phyloP scores from a whole-genome alignment of 2,113 vertebrate genomes.

The Nerophis lumbriciformis region DNA sequence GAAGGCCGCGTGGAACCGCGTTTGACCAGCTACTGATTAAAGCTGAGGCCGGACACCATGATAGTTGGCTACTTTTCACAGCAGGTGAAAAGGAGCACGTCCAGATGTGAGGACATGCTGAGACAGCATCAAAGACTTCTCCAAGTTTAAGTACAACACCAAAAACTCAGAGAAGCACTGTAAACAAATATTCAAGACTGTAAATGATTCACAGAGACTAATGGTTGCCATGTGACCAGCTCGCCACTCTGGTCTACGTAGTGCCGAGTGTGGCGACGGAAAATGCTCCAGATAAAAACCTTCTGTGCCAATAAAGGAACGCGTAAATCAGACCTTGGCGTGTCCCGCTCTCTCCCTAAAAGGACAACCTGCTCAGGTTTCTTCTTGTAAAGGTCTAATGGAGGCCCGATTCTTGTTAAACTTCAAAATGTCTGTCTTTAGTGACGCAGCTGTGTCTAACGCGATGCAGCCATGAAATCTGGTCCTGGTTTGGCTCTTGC shows the following conservation, averaged over 20 bases:
- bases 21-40: conserved; percentile 62
- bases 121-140: conserved; percentile 13
- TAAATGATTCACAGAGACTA: conserved; percentile 50
- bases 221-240: conserved; percentile 49
- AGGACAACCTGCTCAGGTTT: conserved; percentile 35
- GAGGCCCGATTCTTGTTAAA: conserved; percentile 1
- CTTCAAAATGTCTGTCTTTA: neutral
- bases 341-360: conserved; percentile 16
- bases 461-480: conserved; percentile 7
- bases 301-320: conserved; percentile 11
- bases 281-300: conserved; percentile 14
- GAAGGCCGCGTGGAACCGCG: conserved; percentile 47
- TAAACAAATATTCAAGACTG: conserved; percentile 23
- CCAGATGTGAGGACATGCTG: conserved; percentile 51
- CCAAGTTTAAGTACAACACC: neutral
- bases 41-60: conserved; percentile 38
- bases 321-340: conserved; percentile 18
- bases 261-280: neutral
- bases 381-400: conserved; percentile 9
- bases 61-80: conserved; percentile 41
- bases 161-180: conserved; percentile 16
- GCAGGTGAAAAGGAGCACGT: conserved; percentile 52
- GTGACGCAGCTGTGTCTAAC: conserved; percentile 8
- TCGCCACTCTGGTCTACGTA: conserved; percentile 16
- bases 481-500: conserved; percentile 18